Evolutionary conservation across 2,888 invertebrate species (phyloP).

Genomic region (Biston stratarius): DNA sequence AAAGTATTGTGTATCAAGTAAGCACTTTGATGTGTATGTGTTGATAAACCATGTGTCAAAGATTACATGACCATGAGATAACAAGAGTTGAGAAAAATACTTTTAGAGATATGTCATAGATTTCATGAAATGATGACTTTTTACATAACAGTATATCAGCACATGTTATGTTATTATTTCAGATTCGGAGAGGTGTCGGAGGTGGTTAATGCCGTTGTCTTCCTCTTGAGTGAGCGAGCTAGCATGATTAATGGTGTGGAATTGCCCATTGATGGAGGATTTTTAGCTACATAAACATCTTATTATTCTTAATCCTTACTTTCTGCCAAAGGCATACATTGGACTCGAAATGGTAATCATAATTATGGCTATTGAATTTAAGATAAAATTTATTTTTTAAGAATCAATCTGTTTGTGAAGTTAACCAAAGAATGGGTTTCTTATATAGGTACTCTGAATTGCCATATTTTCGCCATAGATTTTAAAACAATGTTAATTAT

Average conservation of each 20-base stretch:
- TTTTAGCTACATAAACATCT: constrained; percentile 79
- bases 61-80: constrained; percentile 18
- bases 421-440: constrained; percentile 30
- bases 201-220: constrained; percentile 92
- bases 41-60: constrained; percentile 23
- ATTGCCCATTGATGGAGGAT: constrained; percentile 94
- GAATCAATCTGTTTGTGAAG: constrained; percentile 18
- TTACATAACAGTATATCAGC: neutral
- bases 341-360: constrained; percentile 33
- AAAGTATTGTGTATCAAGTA: neutral
- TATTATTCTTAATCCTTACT: neutral
- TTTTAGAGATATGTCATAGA: neutral
- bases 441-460: constrained; percentile 4
- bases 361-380: constrained; percentile 21
- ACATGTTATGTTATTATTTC: constrained; percentile 48
- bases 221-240: constrained; percentile 91
- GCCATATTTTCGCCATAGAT: constrained; percentile 21
- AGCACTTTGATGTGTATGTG: neutral
- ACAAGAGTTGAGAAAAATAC: neutral
- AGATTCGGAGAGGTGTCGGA: constrained; percentile 92
- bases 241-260: constrained; percentile 93
- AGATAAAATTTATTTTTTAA: constrained; percentile 21
- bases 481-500: constrained; percentile 6
- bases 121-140: neutral
- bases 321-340: constrained; percentile 21